A percentile compares a stretch with the other conserved stretches of the same genome.
Conservation (phyloP, 2,888 invertebrate genomes). For the Patella depressa region DNA sequence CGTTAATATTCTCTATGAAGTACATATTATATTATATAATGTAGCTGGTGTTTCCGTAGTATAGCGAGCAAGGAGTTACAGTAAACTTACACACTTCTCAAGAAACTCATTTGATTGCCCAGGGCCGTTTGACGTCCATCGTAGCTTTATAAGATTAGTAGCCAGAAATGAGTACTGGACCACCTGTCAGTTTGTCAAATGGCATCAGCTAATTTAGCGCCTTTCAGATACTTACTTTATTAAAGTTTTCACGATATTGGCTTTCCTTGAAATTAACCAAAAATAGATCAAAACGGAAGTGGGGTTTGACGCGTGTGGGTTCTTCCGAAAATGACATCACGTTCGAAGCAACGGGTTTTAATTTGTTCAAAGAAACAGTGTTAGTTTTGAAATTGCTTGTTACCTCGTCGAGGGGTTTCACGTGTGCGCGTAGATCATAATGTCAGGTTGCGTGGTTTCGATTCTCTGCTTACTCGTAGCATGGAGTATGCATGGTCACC, state of each 20-base stretch:
- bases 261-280: background rate
- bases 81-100: background rate
- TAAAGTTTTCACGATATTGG: background rate
- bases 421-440: no score
- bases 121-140: background rate
- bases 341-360: no score
- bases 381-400: no score
- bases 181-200: constrained; percentile 2
- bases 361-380: no score
- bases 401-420: no score
- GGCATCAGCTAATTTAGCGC: background rate
- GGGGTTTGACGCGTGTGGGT: no score
- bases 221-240: background rate
- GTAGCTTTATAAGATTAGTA: constrained; percentile 1
- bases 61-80: background rate
- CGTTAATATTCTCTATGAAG: background rate
- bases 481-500: no score
- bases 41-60: no score
- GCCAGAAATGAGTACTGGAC: background rate
- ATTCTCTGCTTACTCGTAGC: no score
- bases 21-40: no score
- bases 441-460: no score
- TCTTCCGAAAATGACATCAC: no score
- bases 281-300: background rate
- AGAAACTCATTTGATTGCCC: background rate